Evolutionary conservation across 2,797 vertebrate species (phyloP).

Genomic region (Cryptoblepharus egeriae): DNA sequence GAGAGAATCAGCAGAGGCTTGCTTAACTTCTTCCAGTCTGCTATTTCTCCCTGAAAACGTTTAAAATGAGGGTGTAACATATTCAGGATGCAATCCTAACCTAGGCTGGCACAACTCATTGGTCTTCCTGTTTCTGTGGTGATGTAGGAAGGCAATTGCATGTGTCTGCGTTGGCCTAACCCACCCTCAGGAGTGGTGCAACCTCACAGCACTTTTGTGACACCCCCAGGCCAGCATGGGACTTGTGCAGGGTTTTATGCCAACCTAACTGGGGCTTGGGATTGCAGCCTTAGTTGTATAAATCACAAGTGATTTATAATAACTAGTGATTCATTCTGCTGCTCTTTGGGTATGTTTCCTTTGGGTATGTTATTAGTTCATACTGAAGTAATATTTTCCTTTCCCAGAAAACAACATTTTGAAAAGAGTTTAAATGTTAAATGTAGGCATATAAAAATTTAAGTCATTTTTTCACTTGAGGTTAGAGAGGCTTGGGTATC

Average conservation of each 20-base stretch:
- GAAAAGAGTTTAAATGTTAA: not conserved
- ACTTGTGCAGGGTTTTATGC: too few relatives aligned
- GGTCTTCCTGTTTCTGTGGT: too few relatives aligned
- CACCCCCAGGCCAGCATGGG: too few relatives aligned
- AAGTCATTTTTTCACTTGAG: constrained; percentile 54
- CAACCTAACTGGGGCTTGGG: too few relatives aligned
- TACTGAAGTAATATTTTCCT: not conserved
- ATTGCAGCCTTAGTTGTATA: not conserved
- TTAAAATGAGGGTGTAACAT: not conserved
- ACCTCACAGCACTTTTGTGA: too few relatives aligned
- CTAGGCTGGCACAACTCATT: too few relatives aligned
- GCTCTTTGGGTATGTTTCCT: not conserved
- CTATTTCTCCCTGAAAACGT: not conserved
- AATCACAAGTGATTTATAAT: not conserved
- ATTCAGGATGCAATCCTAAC: too few relatives aligned
- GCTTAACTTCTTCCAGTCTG: not conserved
- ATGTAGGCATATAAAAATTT: constrained; percentile 50
- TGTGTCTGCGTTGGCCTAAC: too few relatives aligned
- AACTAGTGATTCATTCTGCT: not conserved
- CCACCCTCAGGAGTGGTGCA: too few relatives aligned
- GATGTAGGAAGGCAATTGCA: too few relatives aligned
- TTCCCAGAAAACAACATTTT: not conserved
- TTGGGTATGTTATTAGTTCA: constrained; percentile 19
- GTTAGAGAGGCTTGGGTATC: constrained; percentile 51
- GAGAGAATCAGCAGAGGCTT: not conserved